A percentile compares a stretch with the other conserved stretches of the same genome.
These are phyloP conservation scores for Ridgeia piscesae DNA, from an alignment of 1,140 invertebrate species.

Conservation along the genomic window DNA sequence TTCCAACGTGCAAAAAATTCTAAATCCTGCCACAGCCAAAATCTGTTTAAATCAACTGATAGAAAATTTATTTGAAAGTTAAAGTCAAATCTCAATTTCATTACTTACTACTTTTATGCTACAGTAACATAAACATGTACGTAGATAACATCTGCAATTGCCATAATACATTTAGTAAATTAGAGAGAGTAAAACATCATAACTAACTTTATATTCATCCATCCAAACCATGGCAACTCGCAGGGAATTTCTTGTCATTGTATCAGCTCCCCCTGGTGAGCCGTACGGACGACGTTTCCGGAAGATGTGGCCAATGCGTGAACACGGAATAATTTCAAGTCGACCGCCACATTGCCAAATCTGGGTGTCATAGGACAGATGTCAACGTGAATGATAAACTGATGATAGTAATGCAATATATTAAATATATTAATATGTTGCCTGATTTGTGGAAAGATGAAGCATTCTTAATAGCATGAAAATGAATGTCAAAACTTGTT, in stretches of 20 bases:
- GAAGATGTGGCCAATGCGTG: slow-evolving; percentile 95
- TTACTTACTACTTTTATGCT: background rate
- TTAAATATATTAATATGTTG: background rate
- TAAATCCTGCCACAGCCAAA: too few relatives aligned
- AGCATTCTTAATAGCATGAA: background rate
- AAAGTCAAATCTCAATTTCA: background rate
- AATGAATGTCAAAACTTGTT: background rate
- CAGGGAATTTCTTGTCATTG: slow-evolving; percentile 57
- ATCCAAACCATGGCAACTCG: slow-evolving; percentile 67
- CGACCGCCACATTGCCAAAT: slow-evolving; percentile 97
- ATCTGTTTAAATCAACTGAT: background rate
- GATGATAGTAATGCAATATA: background rate
- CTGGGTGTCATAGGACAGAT: slow-evolving; percentile 48
- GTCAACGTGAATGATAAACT: too few relatives aligned
- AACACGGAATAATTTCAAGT: slow-evolving; percentile 93
- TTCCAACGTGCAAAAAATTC: too few relatives aligned
- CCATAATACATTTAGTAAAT: background rate
- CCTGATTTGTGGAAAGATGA: background rate
- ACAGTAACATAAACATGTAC: too few relatives aligned
- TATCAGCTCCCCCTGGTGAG: slow-evolving; percentile 37
- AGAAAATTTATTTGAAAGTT: background rate
- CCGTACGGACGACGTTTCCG: slow-evolving; percentile 59
- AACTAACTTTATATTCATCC: slow-evolving; percentile 86
- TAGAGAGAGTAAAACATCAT: background rate
- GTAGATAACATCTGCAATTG: too few relatives aligned